Percentiles rank a stretch among this genome's conserved stretches.
phyloP scores from a whole-genome alignment of 2,113 vertebrate genomes.

The Thinocorus orbignyianus region DNA sequence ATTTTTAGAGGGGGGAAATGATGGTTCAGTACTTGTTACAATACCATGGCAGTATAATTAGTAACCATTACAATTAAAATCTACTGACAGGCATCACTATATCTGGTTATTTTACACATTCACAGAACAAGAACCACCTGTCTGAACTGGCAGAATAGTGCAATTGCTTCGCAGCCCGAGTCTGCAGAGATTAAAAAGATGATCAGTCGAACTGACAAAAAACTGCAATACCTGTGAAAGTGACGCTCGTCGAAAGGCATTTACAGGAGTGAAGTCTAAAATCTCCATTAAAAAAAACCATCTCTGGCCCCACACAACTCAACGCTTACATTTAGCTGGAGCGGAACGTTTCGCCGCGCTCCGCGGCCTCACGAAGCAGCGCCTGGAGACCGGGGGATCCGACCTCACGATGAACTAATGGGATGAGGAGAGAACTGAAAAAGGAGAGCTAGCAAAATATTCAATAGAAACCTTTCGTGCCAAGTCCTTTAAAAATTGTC shows the following conservation, averaged over 20 bases:
- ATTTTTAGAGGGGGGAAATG: conserved; percentile 60
- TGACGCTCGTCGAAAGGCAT: conserved; percentile 85
- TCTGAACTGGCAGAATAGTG: conserved; percentile 76
- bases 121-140: conserved; percentile 74
- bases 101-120: conserved; percentile 68
- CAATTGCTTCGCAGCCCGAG: conserved; percentile 78
- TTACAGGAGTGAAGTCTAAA: conserved; percentile 92
- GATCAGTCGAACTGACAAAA: conserved; percentile 76
- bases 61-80: conserved; percentile 45
- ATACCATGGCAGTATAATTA: conserved; percentile 70
- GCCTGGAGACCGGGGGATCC: conserved; percentile 69
- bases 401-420: conserved; percentile 62
- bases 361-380: conserved; percentile 69
- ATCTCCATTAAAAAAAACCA: conserved; percentile 86
- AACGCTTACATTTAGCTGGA: conserved; percentile 57
- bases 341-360: conserved; percentile 56
- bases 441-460: conserved; percentile 79
- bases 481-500: conserved; percentile 80
- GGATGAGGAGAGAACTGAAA: conserved; percentile 68
- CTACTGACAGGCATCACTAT: conserved; percentile 54
- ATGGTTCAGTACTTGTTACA: conserved; percentile 68
- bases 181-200: conserved; percentile 76
- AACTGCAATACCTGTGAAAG: conserved; percentile 79
- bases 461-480: conserved; percentile 77
- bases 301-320: conserved; percentile 87